phyloP scores from a whole-genome alignment of 2,797 vertebrate species.

The Malurus splendens region DNA sequence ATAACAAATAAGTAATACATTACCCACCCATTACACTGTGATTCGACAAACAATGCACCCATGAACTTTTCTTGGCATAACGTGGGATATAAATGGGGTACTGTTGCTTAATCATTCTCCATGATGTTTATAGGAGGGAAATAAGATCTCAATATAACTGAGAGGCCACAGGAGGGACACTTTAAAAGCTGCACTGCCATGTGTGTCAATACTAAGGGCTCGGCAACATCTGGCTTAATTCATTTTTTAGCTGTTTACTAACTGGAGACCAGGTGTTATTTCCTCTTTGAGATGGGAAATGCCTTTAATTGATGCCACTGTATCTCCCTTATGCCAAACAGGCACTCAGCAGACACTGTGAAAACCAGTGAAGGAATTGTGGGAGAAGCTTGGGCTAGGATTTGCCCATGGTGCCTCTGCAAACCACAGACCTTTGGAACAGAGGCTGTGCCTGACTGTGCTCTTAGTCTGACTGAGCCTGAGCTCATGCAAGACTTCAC shows the following conservation, averaged over 20 bases:
- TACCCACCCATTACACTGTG: not conserved
- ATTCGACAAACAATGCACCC: not conserved
- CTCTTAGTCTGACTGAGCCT: not conserved
- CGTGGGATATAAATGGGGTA: not conserved
- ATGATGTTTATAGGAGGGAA: slow-evolving; percentile 43
- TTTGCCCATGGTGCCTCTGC: not conserved
- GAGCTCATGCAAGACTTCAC: not conserved
- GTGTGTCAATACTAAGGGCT: slow-evolving; percentile 32
- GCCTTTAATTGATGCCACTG: not conserved
- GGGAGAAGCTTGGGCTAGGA: not conserved
- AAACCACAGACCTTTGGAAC: not conserved
- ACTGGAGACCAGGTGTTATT: slow-evolving; percentile 46
- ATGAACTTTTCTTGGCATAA: not conserved
- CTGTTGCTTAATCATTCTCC: not conserved
- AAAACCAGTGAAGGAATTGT: not conserved
- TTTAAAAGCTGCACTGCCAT: slow-evolving; percentile 30
- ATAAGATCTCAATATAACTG: slow-evolving; percentile 27
- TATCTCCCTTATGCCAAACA: not conserved
- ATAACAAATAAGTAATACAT: not conserved
- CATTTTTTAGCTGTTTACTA: slow-evolving; percentile 49
- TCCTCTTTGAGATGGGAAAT: slow-evolving; percentile 29
- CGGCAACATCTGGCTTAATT: slow-evolving; percentile 39
- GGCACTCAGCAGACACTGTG: not conserved
- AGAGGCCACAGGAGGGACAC: slow-evolving; percentile 29
- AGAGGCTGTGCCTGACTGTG: not conserved